phyloP scores from a whole-genome alignment of 1,140 invertebrate species.

The Goniozus legneri region DNA sequence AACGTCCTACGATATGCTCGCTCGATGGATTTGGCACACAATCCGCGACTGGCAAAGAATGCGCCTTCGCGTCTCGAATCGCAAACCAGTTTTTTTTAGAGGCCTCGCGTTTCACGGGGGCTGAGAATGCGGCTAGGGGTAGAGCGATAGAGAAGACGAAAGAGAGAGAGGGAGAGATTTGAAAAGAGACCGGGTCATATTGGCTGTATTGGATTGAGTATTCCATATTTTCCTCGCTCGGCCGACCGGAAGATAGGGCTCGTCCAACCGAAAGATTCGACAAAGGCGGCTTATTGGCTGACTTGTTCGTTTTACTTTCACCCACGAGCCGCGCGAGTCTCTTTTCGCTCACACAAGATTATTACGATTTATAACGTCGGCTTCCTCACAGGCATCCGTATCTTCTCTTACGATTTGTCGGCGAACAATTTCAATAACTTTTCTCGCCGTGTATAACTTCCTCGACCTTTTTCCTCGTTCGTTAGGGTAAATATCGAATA shows the following conservation, averaged over 20 bases:
- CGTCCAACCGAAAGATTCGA: constrained; percentile 38
- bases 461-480: too few species aligned
- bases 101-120: not conserved
- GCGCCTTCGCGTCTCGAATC: constrained; percentile 31
- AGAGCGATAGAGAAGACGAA: constrained; percentile 9
- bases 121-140: not conserved
- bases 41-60: constrained; percentile 19
- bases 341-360: constrained; percentile 11
- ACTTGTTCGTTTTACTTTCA: too few species aligned
- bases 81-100: constrained; percentile 14
- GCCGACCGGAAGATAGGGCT: constrained; percentile 39
- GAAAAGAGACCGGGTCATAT: constrained; percentile 25
- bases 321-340: too few species aligned
- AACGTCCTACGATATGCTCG: constrained; percentile 3
- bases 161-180: constrained; percentile 14
- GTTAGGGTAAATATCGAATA: too few species aligned
- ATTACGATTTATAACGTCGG: constrained; percentile 31
- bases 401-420: too few species aligned
- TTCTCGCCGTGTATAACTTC: too few species aligned
- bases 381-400: too few species aligned
- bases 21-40: constrained; percentile 23
- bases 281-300: constrained; percentile 44
- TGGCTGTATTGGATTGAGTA: constrained; percentile 37
- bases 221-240: constrained; percentile 44
- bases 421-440: too few species aligned